Base-by-base conservation (phyloP, 2,113 vertebrate genomes). In the Nycticorax nycticorax region DNA sequence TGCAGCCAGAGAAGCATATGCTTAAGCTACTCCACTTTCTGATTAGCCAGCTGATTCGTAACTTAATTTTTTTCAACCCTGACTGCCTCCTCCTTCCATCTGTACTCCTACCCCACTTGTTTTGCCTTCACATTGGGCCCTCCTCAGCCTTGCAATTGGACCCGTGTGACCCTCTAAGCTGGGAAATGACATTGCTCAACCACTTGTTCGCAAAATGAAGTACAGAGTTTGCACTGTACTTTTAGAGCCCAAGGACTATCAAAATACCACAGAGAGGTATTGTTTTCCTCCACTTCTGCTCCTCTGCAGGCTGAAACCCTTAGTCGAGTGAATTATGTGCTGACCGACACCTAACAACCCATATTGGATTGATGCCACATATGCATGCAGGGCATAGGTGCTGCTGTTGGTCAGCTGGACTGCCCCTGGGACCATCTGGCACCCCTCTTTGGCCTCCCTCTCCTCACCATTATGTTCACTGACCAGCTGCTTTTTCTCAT, bases 351-450 rank as follows among this genome's bases (percentile, higher is more conserved):
- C 83, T 53, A 85, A 91, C 77, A 94, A 37, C 74, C 74, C 67
- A 0, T 57, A 9, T n/a, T 77, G 90, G 78, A 12, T 39, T 73
- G 85, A 78, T 85, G 72, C 63, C 92, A 93, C 93, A 94, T 96
- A 43, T 95, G 94, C 85, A 74, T 2, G 1, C 88, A 80, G 96
- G 96, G 81, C 94, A 94, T 69, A 92, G 89, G 93, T 96, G 93
- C 91, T 89, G 89, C 86, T 85, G 53, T 20, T 96, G 95, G 95
- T 93, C 96, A 97, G 87, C 94, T 96, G 86, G 64, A 23, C 3
- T 5, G 92, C 73, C 95, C 88, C 91, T 93, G 66, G 87, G 89
- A 73, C 94, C 94, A 97, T 95, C 94, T 96, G 96, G 66, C 81
- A 74, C 71, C 77, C 41, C 91, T 79, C 55, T 76, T 16, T 92